Base-by-base conservation (phyloP, 2,797 vertebrate species). In the Dallia pectoralis region DNA sequence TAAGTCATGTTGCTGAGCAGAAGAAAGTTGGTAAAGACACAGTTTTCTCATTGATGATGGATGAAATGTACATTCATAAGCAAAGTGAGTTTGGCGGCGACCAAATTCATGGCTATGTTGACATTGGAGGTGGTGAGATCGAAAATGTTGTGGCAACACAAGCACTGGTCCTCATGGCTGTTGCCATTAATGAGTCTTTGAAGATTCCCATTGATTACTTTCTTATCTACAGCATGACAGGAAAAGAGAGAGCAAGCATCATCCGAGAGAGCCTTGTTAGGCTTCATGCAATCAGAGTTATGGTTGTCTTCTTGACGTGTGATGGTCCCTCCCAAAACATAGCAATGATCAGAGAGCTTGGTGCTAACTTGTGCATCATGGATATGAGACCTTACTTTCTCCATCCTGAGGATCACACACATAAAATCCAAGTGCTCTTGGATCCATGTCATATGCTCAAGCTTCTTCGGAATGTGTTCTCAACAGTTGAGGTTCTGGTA, bases 391-490 rank as follows among this genome's bases (percentile, higher is more conserved):
- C 73, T 8, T 44, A 18, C 19, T 75, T 66, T 61, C 62, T 18
- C 22, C 27, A 67, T 63, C 69, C 72, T 33, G 47, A 12, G 19
- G n/a, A 74, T 29, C 22, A 29, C 2, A 18, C 44, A 56, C 67
- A 79, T 6, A 2, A 11, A 1, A 27, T 76, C 5, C 64, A 59
- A 67, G 48, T 79, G 4, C 0, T 71, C 18, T 63, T 78, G 22
- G 77, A 79, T 68, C 11, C 40, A 11, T 79, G 74, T 33, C 47
- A 71, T 22, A 74, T 81, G 81, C 49, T 81, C 12, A 82, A 74
- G 22, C 69, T 78, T 16, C 63, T 81, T 4, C 9, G 48, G 7
- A 73, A 82, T 71, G 59, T 73, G n/a, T 72, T 82, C 4, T 65
- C 69, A 47, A n/a, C n/a, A n/a, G n/a, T n/a, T n/a, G n/a, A n/a